Conservation (phyloP, 2,113 vertebrate genomes). For the Clarias gariepinus region DNA sequence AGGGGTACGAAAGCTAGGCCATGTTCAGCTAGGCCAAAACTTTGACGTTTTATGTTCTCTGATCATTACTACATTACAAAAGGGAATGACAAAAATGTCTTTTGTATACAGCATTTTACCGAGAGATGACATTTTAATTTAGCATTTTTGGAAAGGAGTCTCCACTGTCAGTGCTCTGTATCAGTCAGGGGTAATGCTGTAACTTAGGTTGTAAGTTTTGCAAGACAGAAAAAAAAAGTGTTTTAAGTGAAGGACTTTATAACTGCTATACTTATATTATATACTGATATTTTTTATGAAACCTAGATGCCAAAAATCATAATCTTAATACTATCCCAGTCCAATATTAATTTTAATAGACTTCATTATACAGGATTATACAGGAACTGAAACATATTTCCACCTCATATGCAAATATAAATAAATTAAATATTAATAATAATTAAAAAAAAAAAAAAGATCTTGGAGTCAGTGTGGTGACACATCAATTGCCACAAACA, state of each 20-base stretch:
- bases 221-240: background rate
- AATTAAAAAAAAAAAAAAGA: too few species aligned
- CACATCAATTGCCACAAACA: too few species aligned
- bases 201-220: background rate
- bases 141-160: background rate
- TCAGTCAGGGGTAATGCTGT: background rate
- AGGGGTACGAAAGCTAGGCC: background rate
- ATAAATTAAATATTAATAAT: too few species aligned
- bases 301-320: too few species aligned
- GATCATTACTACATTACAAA: slow-evolving; percentile 7
- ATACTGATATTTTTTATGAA: too few species aligned
- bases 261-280: background rate
- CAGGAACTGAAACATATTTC: too few species aligned
- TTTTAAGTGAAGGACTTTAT: background rate
- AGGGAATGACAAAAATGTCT: background rate
- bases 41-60: background rate
- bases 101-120: slow-evolving; percentile 1
- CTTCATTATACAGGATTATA: too few species aligned
- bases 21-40: slow-evolving; percentile 4
- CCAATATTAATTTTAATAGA: too few species aligned
- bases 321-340: too few species aligned
- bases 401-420: too few species aligned
- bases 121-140: background rate
- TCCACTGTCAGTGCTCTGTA: background rate
- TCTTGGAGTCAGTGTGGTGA: too few species aligned